Base-by-base conservation (phyloP, 1,140 invertebrate genomes). In the Galleria mellonella region DNA sequence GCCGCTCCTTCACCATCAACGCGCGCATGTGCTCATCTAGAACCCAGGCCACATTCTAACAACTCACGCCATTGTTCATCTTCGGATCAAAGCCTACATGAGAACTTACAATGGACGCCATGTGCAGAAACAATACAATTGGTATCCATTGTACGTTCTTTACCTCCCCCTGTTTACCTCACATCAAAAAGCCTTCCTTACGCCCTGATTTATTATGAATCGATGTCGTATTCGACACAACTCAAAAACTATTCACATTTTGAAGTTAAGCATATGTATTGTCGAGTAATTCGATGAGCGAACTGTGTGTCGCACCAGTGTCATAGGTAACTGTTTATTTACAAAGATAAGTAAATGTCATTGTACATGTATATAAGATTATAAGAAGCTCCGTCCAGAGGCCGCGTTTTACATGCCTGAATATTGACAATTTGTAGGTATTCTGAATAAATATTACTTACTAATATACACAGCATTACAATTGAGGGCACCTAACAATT, bases 1-100 rank as follows among this genome's bases (percentile, higher is more conserved):
- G 93, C 57, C 90, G 85, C 76, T 94, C 93, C 57, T 86, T 86
- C 83, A 73, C 82, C 83, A 82, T 64, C 83, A 87, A 76, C 55
- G 86, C 77, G 57, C 79, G 86, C 82, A 85, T 83, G 82, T 87
- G 86, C 82, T 86, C 86, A 86, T 87, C 86, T 86, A 87, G 62
- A 87, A 87, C 65, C 82, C 72, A 73, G 62, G 74, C 65, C 73
- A 73, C 56, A 71, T 47, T 55, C 58, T 61, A 59, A 64, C 66
- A 68, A 65, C 66, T 59, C 49, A 49, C 55, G 43, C 51, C 53
- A 12, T 15, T 13, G 38, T 28, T 39, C 27, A n/a, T 29, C 31
- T 23, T 35, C 17, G 11, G 1, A 5, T 37, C 15, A 37, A 9
- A 9, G 31, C 44, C 9, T 41, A 36, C 54, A 36, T 33, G 43